These are phyloP conservation scores for Sarcophaga carnaria DNA, from an alignment of 2,888 invertebrate species.

Conservation along the genomic window DNA sequence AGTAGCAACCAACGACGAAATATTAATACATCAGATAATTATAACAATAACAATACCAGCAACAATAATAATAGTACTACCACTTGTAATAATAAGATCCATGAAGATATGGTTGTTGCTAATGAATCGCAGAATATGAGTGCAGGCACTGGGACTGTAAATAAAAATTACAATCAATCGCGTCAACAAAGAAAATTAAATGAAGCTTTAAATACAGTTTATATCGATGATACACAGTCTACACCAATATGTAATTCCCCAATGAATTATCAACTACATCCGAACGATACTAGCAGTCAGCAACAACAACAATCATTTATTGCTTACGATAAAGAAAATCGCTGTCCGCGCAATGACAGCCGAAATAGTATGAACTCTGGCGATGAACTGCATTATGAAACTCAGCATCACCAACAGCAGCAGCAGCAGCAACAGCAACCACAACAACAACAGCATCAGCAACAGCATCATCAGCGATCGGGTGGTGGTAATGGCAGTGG, in stretches of 20 bases:
- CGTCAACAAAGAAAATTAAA: slow-evolving; percentile 69
- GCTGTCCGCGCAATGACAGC: slow-evolving; percentile 76
- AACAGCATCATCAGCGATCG: slow-evolving; percentile 77
- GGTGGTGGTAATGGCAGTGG: slow-evolving; percentile 69
- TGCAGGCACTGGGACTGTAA: slow-evolving; percentile 54
- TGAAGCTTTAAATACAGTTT: slow-evolving; percentile 68
- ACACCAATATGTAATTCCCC: slow-evolving; percentile 73
- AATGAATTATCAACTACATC: slow-evolving; percentile 77
- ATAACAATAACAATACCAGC: slow-evolving; percentile 67
- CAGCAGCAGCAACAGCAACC: slow-evolving; percentile 61
- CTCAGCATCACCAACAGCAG: slow-evolving; percentile 72
- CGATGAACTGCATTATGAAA: slow-evolving; percentile 75
- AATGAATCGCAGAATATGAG: slow-evolving; percentile 63
- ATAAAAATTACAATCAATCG: slow-evolving; percentile 68
- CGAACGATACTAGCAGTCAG: slow-evolving; percentile 69
- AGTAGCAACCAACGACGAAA: slow-evolving; percentile 73
- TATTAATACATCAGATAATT: slow-evolving; percentile 66
- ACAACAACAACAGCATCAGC: slow-evolving; percentile 34
- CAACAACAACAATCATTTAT: slow-evolving; percentile 71
- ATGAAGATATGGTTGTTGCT: slow-evolving; percentile 53
- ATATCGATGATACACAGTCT: slow-evolving; percentile 55
- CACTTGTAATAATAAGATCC: slow-evolving; percentile 73
- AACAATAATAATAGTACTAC: slow-evolving; percentile 71
- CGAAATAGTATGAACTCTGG: slow-evolving; percentile 76
- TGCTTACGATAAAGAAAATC: slow-evolving; percentile 77